Conservation (phyloP, 2,113 vertebrate species). For the Cisticola juncidis region DNA sequence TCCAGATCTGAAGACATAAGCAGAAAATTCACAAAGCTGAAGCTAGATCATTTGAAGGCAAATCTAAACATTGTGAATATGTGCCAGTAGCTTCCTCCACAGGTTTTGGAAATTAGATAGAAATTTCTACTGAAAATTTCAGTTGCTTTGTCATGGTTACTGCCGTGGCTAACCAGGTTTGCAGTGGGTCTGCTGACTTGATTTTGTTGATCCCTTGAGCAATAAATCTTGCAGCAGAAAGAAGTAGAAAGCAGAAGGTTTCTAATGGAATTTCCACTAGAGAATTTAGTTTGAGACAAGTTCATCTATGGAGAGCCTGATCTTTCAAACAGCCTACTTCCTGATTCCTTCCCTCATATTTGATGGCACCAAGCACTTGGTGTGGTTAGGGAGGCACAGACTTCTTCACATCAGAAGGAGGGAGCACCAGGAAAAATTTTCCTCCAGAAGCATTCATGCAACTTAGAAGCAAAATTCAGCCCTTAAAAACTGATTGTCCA, state of each 20-base stretch:
- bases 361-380: not conserved
- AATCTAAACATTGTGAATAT: not conserved
- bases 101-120: not conserved
- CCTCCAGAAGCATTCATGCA: not conserved
- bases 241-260: not conserved
- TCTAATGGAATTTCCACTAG: slow-evolving; percentile 1
- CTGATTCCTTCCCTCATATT: not conserved
- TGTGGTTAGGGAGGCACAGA: not conserved
- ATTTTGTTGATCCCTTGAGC: not conserved
- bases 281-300: not conserved
- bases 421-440: not conserved
- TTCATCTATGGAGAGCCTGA: not conserved
- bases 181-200: not conserved
- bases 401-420: not conserved
- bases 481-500: not conserved
- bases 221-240: not conserved
- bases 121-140: not conserved
- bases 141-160: not conserved
- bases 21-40: not conserved
- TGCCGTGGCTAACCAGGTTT: not conserved
- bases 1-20: not conserved
- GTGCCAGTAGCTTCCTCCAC: not conserved
- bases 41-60: not conserved
- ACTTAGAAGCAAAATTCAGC: not conserved
- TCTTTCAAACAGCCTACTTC: not conserved